Percentiles rank a stretch among this genome's conserved stretches.
Conservation (phyloP, 2,113 vertebrate genomes). For the Xenopus borealis region DNA sequence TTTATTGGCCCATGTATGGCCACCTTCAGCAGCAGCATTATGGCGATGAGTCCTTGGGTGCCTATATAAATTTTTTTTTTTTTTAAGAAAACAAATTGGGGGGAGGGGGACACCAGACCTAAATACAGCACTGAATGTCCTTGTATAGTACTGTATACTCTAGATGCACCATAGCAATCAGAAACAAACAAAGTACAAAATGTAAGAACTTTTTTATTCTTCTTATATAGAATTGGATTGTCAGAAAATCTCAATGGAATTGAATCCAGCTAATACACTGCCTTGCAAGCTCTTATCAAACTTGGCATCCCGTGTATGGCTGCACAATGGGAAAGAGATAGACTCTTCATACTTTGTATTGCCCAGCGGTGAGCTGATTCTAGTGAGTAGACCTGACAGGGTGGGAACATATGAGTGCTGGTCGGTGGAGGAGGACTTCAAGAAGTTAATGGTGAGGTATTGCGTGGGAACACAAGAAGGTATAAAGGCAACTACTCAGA, state of each 20-base stretch:
- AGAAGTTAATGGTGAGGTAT: slow-evolving; percentile 85
- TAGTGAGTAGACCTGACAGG: slow-evolving; percentile 74
- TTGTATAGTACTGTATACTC: too few species aligned
- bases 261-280: slow-evolving; percentile 77
- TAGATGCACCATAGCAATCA: too few species aligned
- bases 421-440: slow-evolving; percentile 84
- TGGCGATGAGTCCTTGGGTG: too few species aligned
- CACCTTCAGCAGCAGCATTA: too few species aligned
- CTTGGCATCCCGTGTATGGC: slow-evolving; percentile 80
- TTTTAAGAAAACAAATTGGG: too few species aligned
- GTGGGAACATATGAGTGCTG: slow-evolving; percentile 86
- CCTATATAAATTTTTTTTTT: too few species aligned
- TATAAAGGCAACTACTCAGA: slow-evolving; percentile 52
- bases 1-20: too few species aligned
- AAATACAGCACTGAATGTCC: too few species aligned
- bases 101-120: too few species aligned
- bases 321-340: slow-evolving; percentile 61
- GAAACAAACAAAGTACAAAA: background rate
- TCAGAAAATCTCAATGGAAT: slow-evolving; percentile 69
- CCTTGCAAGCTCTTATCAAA: slow-evolving; percentile 85
- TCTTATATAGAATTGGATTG: slow-evolving; percentile 61
- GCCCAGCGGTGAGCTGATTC: slow-evolving; percentile 79
- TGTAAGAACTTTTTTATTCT: background rate
- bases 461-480: slow-evolving; percentile 66
- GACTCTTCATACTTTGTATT: slow-evolving; percentile 75